Percentiles rank a stretch among this genome's conserved stretches.
Conservation (phyloP, 2,797 vertebrate genomes). For the Erethizon dorsatum region DNA sequence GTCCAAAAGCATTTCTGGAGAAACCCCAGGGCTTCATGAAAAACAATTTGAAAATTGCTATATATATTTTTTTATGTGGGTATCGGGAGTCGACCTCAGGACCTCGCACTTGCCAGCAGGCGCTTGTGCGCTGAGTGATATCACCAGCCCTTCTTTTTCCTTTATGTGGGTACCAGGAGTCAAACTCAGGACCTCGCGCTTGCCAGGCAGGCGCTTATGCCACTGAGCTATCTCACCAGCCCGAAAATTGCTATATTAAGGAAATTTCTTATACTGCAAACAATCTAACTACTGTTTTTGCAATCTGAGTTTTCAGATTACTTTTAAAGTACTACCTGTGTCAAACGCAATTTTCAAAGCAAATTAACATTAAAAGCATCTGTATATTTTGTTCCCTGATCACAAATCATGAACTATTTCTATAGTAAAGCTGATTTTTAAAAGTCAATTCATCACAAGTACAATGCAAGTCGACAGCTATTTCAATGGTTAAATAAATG, state of each 20-base stretch:
- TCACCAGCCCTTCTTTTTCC: no score
- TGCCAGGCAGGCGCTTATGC: no score
- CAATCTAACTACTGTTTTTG: background rate
- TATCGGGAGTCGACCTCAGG: no score
- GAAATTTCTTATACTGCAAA: background rate
- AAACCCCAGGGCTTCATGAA: background rate
- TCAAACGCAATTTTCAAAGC: background rate
- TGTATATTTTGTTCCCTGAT: background rate
- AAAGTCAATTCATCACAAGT: background rate
- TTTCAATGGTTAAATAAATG: background rate
- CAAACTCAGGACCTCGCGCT: no score
- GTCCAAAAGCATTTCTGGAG: background rate
- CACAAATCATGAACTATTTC: background rate
- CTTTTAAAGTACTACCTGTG: background rate
- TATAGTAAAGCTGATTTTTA: background rate
- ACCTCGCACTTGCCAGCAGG: no score
- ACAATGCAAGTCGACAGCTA: background rate
- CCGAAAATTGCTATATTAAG: no score
- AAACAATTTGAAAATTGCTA: background rate
- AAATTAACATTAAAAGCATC: background rate
- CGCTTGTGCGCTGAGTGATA: no score
- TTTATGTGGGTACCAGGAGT: no score
- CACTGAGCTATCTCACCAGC: no score
- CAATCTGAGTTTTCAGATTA: background rate
- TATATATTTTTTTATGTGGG: no score